Base-by-base conservation (phyloP, 2,113 vertebrate species). In the Phycodurus eques region DNA sequence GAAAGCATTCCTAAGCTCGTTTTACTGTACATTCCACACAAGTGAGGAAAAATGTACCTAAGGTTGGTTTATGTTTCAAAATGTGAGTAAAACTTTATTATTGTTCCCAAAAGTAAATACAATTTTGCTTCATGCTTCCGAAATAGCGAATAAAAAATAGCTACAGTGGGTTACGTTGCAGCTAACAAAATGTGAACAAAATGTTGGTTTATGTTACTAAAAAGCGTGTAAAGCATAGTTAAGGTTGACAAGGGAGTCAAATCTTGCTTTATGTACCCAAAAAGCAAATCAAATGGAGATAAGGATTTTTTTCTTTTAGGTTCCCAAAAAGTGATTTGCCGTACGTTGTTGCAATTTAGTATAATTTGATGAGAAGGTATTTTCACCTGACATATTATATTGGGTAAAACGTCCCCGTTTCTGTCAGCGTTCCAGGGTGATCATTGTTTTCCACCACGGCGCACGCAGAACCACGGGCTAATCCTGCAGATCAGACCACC, bases 401-500 rank as follows among this genome's bases (percentile, higher is more conserved):
- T 15, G 27, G 27, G 13, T 27, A 33, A 60, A 60, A 7, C 14
- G 27, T 35, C 35, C 31, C 31, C 31, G 14, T 31, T 27, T 60
- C 11, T 0, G 13, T 8, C 15, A 2, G 13, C 27, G 31, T 61
- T 61, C 31, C 15, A 8, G 31, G 15, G 22, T 17, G 56, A 22
- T 14, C 31, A 13, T 61, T 9, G 2, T 68, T 81, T 77, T 69
- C 64, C 67, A 57, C 62, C 22, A 61, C 12, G 2, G 15, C 46
- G 77, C 71, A 68, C 74, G 75, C 73, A 74, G 71, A 73, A 72
- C 46, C 72, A 70, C 54, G 14, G 78, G 81, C 74, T 78, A 71
- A 61, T 83, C 83, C 85, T 59, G 83, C 82, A n/a, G 86, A 72
- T 80, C 27, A 68, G 81, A 87, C 84, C 88, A 89, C 88, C 88